Evolutionary conservation across 2,113 vertebrate genomes (phyloP), one percentile per base, ranked within the genome.

Genomic region (Coracopsis vasa): DNA sequence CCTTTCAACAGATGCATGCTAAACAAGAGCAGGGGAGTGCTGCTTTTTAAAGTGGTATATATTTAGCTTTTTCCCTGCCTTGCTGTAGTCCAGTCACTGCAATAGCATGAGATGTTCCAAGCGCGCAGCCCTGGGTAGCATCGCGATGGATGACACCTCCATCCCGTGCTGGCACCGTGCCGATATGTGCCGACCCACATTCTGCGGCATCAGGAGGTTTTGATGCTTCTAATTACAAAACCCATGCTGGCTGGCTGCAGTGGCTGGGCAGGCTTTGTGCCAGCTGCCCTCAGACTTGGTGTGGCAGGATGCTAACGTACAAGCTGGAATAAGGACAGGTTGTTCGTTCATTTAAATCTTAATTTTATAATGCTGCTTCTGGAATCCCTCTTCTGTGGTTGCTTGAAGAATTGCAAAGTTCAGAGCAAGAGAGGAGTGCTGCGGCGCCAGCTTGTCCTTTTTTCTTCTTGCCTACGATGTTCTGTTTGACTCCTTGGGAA

Each of bases 21-120:
- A 53, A 86, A 77, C 84, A 74, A 78, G 80, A 53, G 73, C 87
- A 94, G 93, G 73, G 80, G 73, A 89, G 92, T 19, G 77, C 90
- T 97, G 89, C 87, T 74, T 91, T 64, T 74, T 35, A 6, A 35
- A 70, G 90, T 65, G 23, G 5, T 45, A 1, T 86, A 69, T 87
- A 84, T 89, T 95, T 91, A 95, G 69, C 84, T 84, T 39, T 50
- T 69, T 13, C 69, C 70, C 54, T 5, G 19, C 90, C 84, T 92
- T 12, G 10, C 87, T 91, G 77, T 80, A 78, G 92, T 56, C 90
- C 69, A 51, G 51, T 78, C 87, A 21, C 93, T 71, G 90, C 93
- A 58, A 10, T 6, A 73, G 62, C 67, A 23, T 8, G 75, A 92
- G 86, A 13, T 27, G 80, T 89, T 95, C 83, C 80, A 93, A 53